phyloP scores from a whole-genome alignment of 2,113 vertebrate species.

The Telmatochromis sp. region DNA sequence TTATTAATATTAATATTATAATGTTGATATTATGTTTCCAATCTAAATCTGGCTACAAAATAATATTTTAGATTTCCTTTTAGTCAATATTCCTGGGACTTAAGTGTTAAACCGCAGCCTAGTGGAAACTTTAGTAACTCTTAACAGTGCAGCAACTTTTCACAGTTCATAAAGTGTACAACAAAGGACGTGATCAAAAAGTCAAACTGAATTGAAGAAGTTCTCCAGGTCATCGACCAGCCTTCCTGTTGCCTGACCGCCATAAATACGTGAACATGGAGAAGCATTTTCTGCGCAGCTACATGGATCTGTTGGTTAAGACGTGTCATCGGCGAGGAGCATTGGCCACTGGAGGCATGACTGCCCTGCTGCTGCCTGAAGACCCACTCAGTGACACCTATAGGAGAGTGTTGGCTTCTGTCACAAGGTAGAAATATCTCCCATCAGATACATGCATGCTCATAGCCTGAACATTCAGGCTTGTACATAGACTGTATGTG shows the following conservation, averaged over 20 bases:
- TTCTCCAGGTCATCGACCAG: constrained; percentile 44
- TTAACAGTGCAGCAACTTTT: neutral
- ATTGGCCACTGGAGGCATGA: constrained; percentile 73
- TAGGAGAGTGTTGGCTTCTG: constrained; percentile 53
- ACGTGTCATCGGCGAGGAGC: constrained; percentile 60
- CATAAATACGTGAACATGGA: constrained; percentile 80
- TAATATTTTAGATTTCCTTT: neutral
- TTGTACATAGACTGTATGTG: neutral
- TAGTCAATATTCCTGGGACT: neutral
- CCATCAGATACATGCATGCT: neutral
- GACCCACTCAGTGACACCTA: constrained; percentile 29
- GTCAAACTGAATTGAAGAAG: neutral
- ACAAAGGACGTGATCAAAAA: neutral
- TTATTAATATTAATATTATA: neutral
- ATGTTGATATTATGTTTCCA: neutral
- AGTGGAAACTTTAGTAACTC: neutral
- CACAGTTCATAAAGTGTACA: neutral
- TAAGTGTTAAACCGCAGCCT: neutral
- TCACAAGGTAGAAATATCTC: constrained; percentile 52
- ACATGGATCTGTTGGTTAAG: constrained; percentile 70
- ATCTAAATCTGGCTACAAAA: neutral
- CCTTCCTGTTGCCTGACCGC: constrained; percentile 75
- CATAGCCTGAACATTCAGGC: fast-evolving
- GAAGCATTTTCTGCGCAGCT: constrained; percentile 71
- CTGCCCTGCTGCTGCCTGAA: constrained; percentile 60